These are phyloP conservation scores for Drosophila kurseongensis DNA, from an alignment of 1,140 invertebrate species.

Conservation along the genomic window DNA sequence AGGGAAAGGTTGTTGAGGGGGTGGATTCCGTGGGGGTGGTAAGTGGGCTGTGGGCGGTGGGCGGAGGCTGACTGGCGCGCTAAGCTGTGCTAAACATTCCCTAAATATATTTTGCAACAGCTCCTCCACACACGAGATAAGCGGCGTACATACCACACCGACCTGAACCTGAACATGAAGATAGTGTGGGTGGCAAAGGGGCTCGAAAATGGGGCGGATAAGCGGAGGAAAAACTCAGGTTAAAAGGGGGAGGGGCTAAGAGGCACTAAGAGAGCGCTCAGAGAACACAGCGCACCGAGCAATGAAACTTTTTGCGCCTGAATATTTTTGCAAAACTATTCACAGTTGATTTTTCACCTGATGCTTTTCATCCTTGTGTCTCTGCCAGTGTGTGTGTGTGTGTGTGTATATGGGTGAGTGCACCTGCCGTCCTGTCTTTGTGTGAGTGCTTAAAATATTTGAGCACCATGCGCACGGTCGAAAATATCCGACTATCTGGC, in stretches of 20 bases:
- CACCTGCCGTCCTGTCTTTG: constrained; percentile 12
- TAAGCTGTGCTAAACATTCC: constrained; percentile 82
- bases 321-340: constrained; percentile 80
- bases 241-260: neutral
- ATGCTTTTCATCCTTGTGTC: constrained; percentile 66
- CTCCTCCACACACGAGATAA: constrained; percentile 67
- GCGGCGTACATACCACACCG: constrained; percentile 61
- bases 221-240: neutral
- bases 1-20: constrained; percentile 10
- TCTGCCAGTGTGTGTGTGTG: neutral
- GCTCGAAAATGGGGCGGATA: constrained; percentile 1
- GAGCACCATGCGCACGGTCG: constrained; percentile 39
- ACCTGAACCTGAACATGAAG: constrained; percentile 49
- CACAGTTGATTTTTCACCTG: constrained; percentile 83
- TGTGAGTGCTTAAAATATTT: constrained; percentile 77
- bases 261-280: constrained; percentile 23
- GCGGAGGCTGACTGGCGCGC: constrained; percentile 52
- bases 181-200: constrained; percentile 10
- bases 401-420: constrained; percentile 23
- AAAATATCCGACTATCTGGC: constrained; percentile 46
- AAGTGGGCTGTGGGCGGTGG: constrained; percentile 1
- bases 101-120: constrained; percentile 82
- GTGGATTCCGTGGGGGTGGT: neutral
- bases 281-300: constrained; percentile 42
- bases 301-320: constrained; percentile 81